A percentile compares a stretch with the other conserved stretches of the same genome.
Conservation (phyloP, 2,113 vertebrate genomes). For the Salminus brasiliensis region DNA sequence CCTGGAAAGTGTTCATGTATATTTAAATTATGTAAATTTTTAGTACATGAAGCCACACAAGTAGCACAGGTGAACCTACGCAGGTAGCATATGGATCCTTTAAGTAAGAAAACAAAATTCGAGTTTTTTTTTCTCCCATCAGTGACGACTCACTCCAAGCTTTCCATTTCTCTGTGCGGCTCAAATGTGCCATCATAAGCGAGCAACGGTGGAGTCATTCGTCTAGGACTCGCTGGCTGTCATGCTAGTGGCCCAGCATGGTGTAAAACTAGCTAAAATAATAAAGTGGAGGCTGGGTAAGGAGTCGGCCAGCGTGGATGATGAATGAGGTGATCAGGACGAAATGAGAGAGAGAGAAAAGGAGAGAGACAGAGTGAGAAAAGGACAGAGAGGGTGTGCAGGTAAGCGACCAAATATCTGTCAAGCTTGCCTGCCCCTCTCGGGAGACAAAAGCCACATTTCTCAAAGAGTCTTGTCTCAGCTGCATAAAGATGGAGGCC, state of each 20-base stretch:
- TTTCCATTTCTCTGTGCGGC: slow-evolving; percentile 26
- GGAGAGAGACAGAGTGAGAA: no score
- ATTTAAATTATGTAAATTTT: no score
- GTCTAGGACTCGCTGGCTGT: slow-evolving; percentile 54
- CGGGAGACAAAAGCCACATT: slow-evolving; percentile 15
- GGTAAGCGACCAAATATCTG: slow-evolving; percentile 34
- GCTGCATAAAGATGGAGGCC: background rate
- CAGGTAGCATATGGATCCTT: no score
- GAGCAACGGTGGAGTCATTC: slow-evolving; percentile 50
- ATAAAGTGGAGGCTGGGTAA: slow-evolving; percentile 55
- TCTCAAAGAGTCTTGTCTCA: slow-evolving; percentile 7
- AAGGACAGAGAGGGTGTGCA: slow-evolving; percentile 10
- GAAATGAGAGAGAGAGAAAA: slow-evolving; percentile 18
- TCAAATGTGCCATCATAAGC: slow-evolving; percentile 27
- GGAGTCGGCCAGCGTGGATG: slow-evolving; percentile 34
- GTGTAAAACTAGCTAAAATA: slow-evolving; percentile 56
- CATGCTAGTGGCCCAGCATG: slow-evolving; percentile 40
- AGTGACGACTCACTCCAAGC: slow-evolving; percentile 29
- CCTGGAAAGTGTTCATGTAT: no score
- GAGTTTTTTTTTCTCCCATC: background rate
- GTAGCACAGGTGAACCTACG: no score
- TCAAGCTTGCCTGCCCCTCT: slow-evolving; percentile 6
- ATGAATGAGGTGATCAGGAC: slow-evolving; percentile 43
- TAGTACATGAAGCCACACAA: no score
- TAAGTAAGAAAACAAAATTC: no score